Conservation (phyloP, 2,888 invertebrate genomes). For the Leucophora obtusa region DNA sequence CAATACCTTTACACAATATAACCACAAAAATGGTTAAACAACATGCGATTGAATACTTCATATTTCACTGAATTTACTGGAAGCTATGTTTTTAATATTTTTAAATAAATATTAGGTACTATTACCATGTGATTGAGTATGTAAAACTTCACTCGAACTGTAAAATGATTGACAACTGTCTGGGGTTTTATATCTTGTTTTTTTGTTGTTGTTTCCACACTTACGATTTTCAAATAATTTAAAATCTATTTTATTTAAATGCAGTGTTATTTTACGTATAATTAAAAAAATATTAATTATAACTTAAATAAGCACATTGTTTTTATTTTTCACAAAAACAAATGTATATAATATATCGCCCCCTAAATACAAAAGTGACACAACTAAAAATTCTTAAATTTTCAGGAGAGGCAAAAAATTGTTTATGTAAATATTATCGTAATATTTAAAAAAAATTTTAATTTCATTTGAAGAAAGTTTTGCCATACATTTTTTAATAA, state of each 20-base stretch:
- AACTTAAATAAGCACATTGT: neutral
- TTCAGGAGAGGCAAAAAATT: too few relatives aligned
- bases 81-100: neutral
- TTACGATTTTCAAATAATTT: neutral
- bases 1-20: conserved; percentile 21
- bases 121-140: too few relatives aligned
- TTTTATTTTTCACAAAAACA: neutral
- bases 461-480: too few relatives aligned
- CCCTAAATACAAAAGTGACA: too few relatives aligned
- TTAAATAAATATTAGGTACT: neutral
- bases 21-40: conserved; percentile 7
- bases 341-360: too few relatives aligned
- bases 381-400: too few relatives aligned
- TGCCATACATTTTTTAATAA: too few relatives aligned
- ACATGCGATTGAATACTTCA: conserved; percentile 21
- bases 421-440: too few relatives aligned
- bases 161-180: neutral
- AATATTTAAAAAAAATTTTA: too few relatives aligned
- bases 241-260: neutral
- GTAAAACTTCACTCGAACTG: neutral
- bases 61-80: neutral
- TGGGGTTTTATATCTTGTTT: neutral
- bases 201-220: neutral
- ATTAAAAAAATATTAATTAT: neutral
- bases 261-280: neutral